Evolutionary conservation across 2,888 invertebrate species (phyloP).

Genomic region (Bibio marci): DNA sequence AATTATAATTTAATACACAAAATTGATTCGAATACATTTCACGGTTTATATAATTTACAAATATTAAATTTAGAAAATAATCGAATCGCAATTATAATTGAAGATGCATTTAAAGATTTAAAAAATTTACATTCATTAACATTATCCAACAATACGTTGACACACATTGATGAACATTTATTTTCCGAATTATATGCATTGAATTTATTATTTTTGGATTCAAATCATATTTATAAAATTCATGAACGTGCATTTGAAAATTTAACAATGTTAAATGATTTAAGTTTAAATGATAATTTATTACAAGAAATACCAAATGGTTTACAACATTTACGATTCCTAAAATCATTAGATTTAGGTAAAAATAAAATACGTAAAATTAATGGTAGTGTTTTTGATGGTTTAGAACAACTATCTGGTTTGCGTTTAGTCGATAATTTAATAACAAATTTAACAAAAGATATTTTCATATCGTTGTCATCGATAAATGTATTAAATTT

Average conservation of each 20-base stretch:
- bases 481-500: conserved; percentile 63
- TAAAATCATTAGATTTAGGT: conserved; percentile 64
- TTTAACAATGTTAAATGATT: conserved; percentile 58
- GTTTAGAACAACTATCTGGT: conserved; percentile 55
- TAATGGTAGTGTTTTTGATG: conserved; percentile 52
- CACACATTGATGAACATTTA: conserved; percentile 48
- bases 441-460: conserved; percentile 56
- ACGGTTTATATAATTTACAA: conserved; percentile 57
- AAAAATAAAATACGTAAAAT: conserved; percentile 63
- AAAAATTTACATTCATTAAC: conserved; percentile 62
- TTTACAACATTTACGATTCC: conserved; percentile 45
- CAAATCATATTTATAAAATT: conserved; percentile 51
- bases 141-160: conserved; percentile 52
- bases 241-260: conserved; percentile 58
- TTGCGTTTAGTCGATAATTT: conserved; percentile 66
- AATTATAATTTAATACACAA: conserved; percentile 54
- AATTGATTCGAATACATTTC: conserved; percentile 53
- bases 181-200: conserved; percentile 57
- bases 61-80: conserved; percentile 58
- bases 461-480: conserved; percentile 51
- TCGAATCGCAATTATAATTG: conserved; percentile 47
- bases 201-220: conserved; percentile 55
- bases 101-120: conserved; percentile 56
- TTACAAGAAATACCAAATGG: conserved; percentile 53
- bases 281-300: conserved; percentile 56